Evolutionary conservation across 2,797 vertebrate species (phyloP), one percentile per base, ranked within the genome.

Genomic region (Enteromius viviparus): DNA sequence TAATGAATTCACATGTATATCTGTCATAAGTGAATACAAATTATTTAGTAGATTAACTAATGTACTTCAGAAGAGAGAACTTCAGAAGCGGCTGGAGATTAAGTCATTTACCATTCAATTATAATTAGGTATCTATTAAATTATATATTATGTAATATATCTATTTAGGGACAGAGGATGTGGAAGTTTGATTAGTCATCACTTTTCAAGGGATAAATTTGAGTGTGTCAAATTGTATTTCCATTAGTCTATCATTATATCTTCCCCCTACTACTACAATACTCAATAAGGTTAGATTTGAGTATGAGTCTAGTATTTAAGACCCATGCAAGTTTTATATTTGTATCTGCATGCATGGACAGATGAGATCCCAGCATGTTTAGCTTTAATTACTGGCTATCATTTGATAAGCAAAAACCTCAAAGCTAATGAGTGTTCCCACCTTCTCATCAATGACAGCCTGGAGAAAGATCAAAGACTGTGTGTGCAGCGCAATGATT

Each of bases 391-490:
- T 89, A 90, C 47, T 80, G 87, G 82, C 85, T 84, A 85, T 86
- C 55, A 47, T 79, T 80, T 87, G 84, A 88, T 87, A 86, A 86
- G 80, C 66, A 40, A 66, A 91, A 90, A 85, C 86, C 86, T 82
- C 81, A 70, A 76, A 87, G 85, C 87, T 93, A 93, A 93, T 90
- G 88, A 91, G 89, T 89, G 42, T 88, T 81, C 72, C 87, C 80
- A 84, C 69, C 68, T 82, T 85, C 85, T 87, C 88, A 87, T 77
- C 79, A 85, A 80, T 45, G 86, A 76, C 80, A 76, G 84, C 77
- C 82, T 23, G 40, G 21, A n/a, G 84, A 85, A 89, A 89, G 90
- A 92, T 93, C 91, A 91, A 91, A 91, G 90, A 74, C 53, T 23
- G 40, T 68, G 42, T 51, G 68, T 78, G 81, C 45, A 82, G 45